Percentiles rank a stretch among this genome's conserved stretches.
Conservation (phyloP, 1,140 invertebrate species). For the Xylocopa sonorina region DNA sequence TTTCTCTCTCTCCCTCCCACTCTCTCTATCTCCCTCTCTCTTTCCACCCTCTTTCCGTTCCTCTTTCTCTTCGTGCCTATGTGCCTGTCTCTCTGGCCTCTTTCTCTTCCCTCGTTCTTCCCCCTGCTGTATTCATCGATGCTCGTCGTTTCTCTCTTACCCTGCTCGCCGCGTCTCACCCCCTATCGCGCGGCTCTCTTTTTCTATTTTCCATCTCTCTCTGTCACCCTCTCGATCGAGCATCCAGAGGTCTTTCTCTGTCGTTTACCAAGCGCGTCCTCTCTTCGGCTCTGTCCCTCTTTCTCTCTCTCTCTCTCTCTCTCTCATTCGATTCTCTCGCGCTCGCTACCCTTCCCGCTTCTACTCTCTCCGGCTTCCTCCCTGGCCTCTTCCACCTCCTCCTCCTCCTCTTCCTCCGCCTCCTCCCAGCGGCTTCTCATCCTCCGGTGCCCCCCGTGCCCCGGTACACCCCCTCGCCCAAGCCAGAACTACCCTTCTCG, state of each 20-base stretch:
- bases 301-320: constrained; percentile 41
- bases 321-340: constrained; percentile 10
- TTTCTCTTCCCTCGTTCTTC: constrained; percentile 35
- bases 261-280: constrained; percentile 23
- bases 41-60: constrained; percentile 36
- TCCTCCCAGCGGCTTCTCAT: constrained; percentile 46
- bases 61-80: constrained; percentile 43
- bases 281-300: constrained; percentile 40
- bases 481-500: not conserved
- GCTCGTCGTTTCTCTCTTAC: constrained; percentile 5
- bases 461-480: not conserved
- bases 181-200: constrained; percentile 8
- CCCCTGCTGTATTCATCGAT: not conserved
- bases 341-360: constrained; percentile 32
- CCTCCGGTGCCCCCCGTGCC: constrained; percentile 37
- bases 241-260: constrained; percentile 20
- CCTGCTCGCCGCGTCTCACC: constrained; percentile 16
- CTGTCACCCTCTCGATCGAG: not conserved
- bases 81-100: constrained; percentile 37
- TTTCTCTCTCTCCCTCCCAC: constrained; percentile 62
- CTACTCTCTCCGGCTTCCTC: constrained; percentile 42
- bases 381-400: constrained; percentile 39
- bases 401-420: constrained; percentile 49
- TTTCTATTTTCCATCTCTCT: constrained; percentile 7
- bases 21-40: not conserved